Evolutionary conservation across 2,797 vertebrate species (phyloP).

Genomic region (Clarias platycephalus): DNA sequence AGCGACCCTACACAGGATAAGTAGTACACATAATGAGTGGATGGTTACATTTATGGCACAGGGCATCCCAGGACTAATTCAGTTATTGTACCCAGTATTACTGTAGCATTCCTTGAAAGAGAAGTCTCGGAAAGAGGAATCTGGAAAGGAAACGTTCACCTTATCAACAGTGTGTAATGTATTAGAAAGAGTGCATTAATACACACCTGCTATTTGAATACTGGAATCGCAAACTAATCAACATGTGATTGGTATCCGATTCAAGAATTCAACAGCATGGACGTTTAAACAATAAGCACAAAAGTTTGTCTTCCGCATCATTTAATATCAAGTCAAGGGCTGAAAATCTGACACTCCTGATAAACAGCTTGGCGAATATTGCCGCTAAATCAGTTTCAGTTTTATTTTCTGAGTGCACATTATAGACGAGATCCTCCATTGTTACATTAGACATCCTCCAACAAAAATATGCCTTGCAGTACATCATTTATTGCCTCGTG

Average conservation of each 20-base stretch:
- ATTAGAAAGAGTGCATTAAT: background rate
- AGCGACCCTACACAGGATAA: no score
- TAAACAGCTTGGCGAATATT: background rate
- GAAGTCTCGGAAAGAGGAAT: no score
- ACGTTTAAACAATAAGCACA: background rate
- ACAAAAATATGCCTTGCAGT: background rate
- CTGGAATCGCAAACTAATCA: background rate
- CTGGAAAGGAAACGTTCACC: background rate
- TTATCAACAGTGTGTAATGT: background rate
- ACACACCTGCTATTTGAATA: background rate
- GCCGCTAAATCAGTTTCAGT: background rate
- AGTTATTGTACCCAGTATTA: no score
- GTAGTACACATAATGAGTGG: no score
- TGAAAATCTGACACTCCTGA: background rate
- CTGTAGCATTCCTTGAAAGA: no score
- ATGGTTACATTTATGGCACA: no score
- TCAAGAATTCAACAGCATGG: background rate
- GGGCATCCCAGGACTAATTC: no score
- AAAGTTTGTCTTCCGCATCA: background rate
- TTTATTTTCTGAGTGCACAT: background rate
- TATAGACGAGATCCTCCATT: slow-evolving; percentile 1
- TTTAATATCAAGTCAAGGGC: background rate
- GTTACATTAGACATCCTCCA: background rate
- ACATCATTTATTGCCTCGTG: background rate
- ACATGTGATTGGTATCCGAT: background rate